Conservation (phyloP, 2,113 vertebrate genomes). For the Seriola rivoliana region DNA sequence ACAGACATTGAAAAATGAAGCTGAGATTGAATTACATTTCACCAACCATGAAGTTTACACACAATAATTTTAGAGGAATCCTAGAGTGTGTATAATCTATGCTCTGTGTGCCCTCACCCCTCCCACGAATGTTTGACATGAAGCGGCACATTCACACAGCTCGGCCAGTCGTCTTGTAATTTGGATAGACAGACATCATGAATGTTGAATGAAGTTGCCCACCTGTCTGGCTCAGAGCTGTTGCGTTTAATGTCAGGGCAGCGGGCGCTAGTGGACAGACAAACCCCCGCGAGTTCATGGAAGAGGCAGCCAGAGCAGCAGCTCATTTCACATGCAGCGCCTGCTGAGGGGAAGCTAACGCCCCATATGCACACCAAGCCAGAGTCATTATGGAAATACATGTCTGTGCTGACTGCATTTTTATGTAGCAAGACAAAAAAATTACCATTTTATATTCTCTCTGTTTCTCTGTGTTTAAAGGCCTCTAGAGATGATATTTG, state of each 20-base stretch:
- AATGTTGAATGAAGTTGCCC: constrained; percentile 70
- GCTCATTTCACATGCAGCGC: constrained; percentile 71
- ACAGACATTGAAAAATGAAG: not conserved
- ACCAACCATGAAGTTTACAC: no score
- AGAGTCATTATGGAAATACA: constrained; percentile 78
- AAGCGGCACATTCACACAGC: not conserved
- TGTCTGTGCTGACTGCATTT: constrained; percentile 61
- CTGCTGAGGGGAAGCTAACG: constrained; percentile 60
- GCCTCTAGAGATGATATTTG: constrained; percentile 58
- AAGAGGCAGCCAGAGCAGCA: constrained; percentile 62
- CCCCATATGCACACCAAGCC: constrained; percentile 66
- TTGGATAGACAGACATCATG: constrained; percentile 35
- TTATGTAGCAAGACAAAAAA: constrained; percentile 62
- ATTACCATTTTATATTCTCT: constrained; percentile 60
- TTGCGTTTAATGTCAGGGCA: constrained; percentile 67
- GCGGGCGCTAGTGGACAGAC: constrained; percentile 37
- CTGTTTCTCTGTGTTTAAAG: constrained; percentile 47
- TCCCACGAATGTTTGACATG: constrained; percentile 7
- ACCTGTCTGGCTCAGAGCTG: constrained; percentile 63
- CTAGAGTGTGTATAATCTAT: not conserved
- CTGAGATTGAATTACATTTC: not conserved
- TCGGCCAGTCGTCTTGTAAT: constrained; percentile 20
- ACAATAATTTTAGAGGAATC: no score
- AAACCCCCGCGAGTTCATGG: constrained; percentile 62
- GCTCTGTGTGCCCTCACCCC: not conserved